Evolutionary conservation across 2,797 vertebrate species (phyloP), one percentile per base, ranked within the genome.

Genomic region (Hyperoplus lanceolatus): DNA sequence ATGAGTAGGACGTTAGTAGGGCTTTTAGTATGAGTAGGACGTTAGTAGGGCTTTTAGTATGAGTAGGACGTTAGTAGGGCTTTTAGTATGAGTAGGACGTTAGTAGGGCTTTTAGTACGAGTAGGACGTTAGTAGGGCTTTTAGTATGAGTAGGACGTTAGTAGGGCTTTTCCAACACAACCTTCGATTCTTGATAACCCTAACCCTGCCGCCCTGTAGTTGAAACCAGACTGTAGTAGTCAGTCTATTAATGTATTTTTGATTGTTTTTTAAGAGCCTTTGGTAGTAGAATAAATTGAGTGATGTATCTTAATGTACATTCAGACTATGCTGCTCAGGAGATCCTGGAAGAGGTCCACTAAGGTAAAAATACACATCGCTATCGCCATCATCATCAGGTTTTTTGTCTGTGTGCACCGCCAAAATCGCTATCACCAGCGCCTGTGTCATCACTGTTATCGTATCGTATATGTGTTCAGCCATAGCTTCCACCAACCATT

Each of bases 321-420:
- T 90, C 96, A 98, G 97, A 97, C 95, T 64, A 95, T 96, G 95
- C 95, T 97, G 96, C 96, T 96, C 95, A 96, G 96, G 96, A 97
- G 96, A 93, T 97, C 94, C 95, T 99, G 97, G 97, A 98, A 97
- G 95, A 95, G 96, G 92, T 96, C 97, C 91, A 96, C 95, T 84
- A 98, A 98, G 97, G 97, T 99, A 98, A 97, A 92, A 85, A 94
- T 87, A 6, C 90, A 89, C 92, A 87, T 93, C 90, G 45, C 75
- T 4, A 51, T 73, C 60, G 0, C 46, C 6, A 6, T 49, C 55
- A 4, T n/a, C 41, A 6, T 63, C 46, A 29, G 29, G 2, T 2
- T 29, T 3, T 3, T 29, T 2, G 29, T 29, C 29, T 73, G 55
- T 73, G 67, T 79, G 18, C 71, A 58, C 50, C 8, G 18, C 39